Base-by-base conservation (phyloP, 2,888 invertebrate genomes). In the Phalera bucephala region DNA sequence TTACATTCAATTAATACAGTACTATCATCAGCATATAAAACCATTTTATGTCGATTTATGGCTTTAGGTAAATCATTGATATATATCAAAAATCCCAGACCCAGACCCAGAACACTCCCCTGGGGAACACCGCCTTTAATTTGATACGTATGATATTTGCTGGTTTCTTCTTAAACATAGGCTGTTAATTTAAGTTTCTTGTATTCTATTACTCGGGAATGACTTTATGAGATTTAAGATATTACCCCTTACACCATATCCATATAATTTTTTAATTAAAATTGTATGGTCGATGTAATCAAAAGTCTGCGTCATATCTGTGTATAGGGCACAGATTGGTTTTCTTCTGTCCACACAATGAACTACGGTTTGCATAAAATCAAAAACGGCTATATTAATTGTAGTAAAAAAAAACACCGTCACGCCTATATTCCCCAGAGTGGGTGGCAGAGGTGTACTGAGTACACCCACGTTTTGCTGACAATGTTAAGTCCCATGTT, bases 241-340 rank as follows among this genome's bases (percentile, higher is more conserved):
- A 4, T 28, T 33, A 7, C 25, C 19, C 2, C 36, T 3, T 2
- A 36, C 26, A 1, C 36, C 36, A 4, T 20, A 31, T 6, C 1
- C 7, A 1, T 25, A 12, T 4, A 36, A 13, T 11, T 36, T 36
- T 7, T 25, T 12, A 10, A 20, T 3, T 7, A 36, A 12, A 25
- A 19, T 31, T 1, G 15, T 9, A 13, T 25, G 25, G 25, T 12
- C 12, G 3, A 25, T 25, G 14, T 8, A 20, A 10, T 33, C 28
- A 22, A 33, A 33, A 8, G 33, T 28, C 10, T 22, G 27, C 6
- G 20, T 14, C 21, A 33, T 22, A 3, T 35, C 30, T 8, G 17
- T 30, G 23, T 22, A 23, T 7, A 35, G 13, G 10, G 33, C 33
- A 28, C 21, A 21, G 3, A 33, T 7, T 6, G 21, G 28, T 3